Evolutionary conservation across 1,140 invertebrate species (phyloP).

Genomic region (Drosophila miranda): DNA sequence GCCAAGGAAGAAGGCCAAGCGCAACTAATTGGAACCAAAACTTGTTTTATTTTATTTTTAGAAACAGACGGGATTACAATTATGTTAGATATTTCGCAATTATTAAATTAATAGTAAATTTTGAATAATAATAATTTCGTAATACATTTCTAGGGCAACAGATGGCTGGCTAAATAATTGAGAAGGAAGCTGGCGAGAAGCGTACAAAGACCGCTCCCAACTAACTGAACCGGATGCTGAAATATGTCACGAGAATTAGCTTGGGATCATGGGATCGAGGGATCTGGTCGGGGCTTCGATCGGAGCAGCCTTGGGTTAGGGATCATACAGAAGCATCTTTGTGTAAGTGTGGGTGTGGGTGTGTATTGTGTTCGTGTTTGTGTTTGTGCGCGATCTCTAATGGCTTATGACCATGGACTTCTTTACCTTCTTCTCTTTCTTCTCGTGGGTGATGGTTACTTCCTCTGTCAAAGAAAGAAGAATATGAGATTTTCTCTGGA

Average conservation of each 20-base stretch:
- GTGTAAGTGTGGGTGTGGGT: conserved; percentile 20
- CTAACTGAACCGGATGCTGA: conserved; percentile 67
- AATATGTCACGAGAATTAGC: conserved; percentile 52
- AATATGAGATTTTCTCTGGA: not conserved
- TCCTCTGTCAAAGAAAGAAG: conserved; percentile 54
- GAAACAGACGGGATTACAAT: conserved; percentile 34
- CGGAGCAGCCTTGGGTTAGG: conserved; percentile 1
- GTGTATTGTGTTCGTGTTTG: conserved; percentile 10
- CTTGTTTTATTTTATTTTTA: conserved; percentile 30
- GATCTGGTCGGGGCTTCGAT: conserved; percentile 27
- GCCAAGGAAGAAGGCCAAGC: conserved; percentile 34
- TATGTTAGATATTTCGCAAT: conserved; percentile 34
- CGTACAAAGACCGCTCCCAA: conserved; percentile 63
- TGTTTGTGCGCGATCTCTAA: conserved; percentile 51
- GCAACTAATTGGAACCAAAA: conserved; percentile 48
- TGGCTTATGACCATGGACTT: conserved; percentile 81
- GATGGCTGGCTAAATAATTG: conserved; percentile 67
- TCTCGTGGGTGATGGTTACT: conserved; percentile 79
- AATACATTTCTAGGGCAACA: conserved; percentile 58
- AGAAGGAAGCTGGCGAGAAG: conserved; percentile 69
- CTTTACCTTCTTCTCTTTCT: conserved; percentile 82
- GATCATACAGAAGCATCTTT: conserved; percentile 23
- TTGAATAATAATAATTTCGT: conserved; percentile 41
- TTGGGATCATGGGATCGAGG: conserved; percentile 24
- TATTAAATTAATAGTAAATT: conserved; percentile 9